Evolutionary conservation across 2,113 vertebrate species (phyloP).

Genomic region (Pachycephala philippinensis): DNA sequence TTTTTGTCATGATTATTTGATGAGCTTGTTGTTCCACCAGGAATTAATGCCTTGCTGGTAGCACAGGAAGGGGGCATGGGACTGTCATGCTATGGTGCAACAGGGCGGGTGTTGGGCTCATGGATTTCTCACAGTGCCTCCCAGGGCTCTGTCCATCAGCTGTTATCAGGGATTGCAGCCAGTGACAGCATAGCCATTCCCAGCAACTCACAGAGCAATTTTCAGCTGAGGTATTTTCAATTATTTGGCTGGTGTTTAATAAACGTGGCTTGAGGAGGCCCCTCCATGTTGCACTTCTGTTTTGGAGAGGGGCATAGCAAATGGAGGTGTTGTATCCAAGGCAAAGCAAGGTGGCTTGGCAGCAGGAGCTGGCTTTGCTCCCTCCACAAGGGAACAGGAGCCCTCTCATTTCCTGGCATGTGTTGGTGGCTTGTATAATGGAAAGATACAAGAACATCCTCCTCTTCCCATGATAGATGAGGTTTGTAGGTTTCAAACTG

Average conservation of each 20-base stretch:
- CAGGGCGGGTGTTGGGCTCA: neutral
- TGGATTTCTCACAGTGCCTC: neutral
- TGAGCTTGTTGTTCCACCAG: neutral
- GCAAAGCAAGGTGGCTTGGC: neutral
- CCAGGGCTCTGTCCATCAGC: neutral
- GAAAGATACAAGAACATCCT: neutral
- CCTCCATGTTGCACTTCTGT: neutral
- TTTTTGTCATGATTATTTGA: conserved; percentile 13
- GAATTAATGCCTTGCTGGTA: neutral
- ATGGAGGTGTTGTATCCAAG: neutral
- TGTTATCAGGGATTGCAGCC: neutral
- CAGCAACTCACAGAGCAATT: neutral
- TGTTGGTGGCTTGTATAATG: neutral
- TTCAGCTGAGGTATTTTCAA: neutral
- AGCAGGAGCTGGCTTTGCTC: neutral
- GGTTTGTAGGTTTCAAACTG: neutral
- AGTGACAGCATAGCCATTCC: neutral
- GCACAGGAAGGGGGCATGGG: neutral
- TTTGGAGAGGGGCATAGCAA: neutral
- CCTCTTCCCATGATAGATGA: neutral
- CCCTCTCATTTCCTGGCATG: neutral
- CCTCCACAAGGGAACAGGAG: neutral
- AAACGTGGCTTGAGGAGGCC: neutral
- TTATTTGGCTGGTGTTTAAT: neutral
- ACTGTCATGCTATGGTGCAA: neutral